Evolutionary conservation across 2,797 vertebrate species (phyloP).

Genomic region (Tangara arthus): DNA sequence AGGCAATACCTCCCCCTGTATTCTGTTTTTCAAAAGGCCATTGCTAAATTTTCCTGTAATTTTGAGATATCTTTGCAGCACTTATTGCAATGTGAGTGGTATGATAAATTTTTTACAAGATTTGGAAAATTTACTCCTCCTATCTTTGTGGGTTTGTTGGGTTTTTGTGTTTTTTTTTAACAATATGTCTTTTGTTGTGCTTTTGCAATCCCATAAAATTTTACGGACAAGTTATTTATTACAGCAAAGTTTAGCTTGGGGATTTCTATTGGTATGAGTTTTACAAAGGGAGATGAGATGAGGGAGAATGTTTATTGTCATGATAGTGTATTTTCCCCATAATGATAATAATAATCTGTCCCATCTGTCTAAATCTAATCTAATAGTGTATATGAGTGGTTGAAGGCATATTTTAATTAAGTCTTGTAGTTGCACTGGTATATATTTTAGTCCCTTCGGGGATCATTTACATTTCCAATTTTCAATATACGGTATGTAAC

Average conservation of each 20-base stretch:
- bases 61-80: background rate
- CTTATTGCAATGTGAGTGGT: background rate
- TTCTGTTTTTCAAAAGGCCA: rapidly evolving
- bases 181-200: background rate
- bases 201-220: background rate
- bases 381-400: slow-evolving; percentile 41
- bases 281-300: slow-evolving; percentile 19
- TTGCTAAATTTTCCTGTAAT: background rate
- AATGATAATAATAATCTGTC: slow-evolving; percentile 56
- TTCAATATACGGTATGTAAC: background rate
- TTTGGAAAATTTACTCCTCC: background rate
- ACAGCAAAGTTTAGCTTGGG: background rate
- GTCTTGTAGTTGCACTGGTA: background rate
- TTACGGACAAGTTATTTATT: slow-evolving; percentile 12
- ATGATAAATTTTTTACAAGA: background rate
- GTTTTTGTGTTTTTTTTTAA: background rate
- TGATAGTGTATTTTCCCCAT: background rate
- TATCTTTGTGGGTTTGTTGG: background rate
- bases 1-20: rapidly evolving
- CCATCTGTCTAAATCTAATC: slow-evolving; percentile 64
- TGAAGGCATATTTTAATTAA: slow-evolving; percentile 59
- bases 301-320: slow-evolving; percentile 24
- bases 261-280: background rate
- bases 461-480: slow-evolving; percentile 24
- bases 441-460: slow-evolving; percentile 30